These are phyloP conservation scores for Chromobotia macracanthus DNA, from an alignment of 2,797 vertebrate species.

Conservation along the genomic window DNA sequence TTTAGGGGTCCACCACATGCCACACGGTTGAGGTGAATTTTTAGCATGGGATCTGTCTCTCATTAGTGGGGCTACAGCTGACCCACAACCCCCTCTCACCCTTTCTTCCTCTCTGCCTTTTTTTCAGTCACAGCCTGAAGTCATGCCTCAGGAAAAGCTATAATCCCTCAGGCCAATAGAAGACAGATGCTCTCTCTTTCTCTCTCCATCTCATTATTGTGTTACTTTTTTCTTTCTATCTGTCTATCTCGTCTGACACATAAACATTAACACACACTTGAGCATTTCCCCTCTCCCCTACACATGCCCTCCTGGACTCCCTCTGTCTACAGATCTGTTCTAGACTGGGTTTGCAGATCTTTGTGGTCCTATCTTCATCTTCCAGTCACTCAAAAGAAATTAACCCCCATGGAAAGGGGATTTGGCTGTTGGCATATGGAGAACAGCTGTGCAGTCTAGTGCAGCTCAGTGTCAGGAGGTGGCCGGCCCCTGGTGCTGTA, in stretches of 20 bases:
- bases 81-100: slow-evolving; percentile 40
- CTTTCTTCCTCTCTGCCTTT: slow-evolving; percentile 43
- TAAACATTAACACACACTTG: slow-evolving; percentile 28
- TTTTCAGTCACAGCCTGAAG: slow-evolving; percentile 50
- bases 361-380: slow-evolving; percentile 9
- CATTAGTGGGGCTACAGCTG: slow-evolving; percentile 50
- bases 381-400: slow-evolving; percentile 7
- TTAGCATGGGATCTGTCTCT: slow-evolving; percentile 54
- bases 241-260: slow-evolving; percentile 1
- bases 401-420: neutral
- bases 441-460: slow-evolving; percentile 41
- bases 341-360: neutral
- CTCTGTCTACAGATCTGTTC: neutral
- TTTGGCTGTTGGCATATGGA: slow-evolving; percentile 44
- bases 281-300: neutral
- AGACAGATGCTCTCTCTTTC: slow-evolving; percentile 61
- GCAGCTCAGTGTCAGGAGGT: slow-evolving; percentile 11
- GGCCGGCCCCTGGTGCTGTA: slow-evolving; percentile 1
- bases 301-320: neutral
- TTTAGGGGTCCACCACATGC: neutral
- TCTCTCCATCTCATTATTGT: slow-evolving; percentile 17
- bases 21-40: slow-evolving; percentile 37
- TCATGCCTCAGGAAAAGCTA: slow-evolving; percentile 63
- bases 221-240: slow-evolving; percentile 15
- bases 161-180: slow-evolving; percentile 66